Evolutionary conservation across 2,113 vertebrate genomes (phyloP).

Genomic region (Notothenia coriiceps): DNA sequence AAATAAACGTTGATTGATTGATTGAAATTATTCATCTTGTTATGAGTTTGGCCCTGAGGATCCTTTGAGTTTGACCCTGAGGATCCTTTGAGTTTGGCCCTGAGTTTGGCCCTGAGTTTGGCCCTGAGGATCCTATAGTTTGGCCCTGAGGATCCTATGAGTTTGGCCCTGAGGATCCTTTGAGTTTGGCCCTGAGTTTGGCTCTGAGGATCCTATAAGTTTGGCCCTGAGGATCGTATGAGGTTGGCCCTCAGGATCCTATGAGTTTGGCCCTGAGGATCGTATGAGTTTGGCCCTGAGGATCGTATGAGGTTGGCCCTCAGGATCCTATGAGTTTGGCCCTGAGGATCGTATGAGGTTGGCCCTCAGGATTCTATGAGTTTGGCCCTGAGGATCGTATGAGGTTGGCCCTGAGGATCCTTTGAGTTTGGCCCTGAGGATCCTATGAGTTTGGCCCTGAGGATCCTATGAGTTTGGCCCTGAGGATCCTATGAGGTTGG

Average conservation of each 20-base stretch:
- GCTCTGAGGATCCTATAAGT: not conserved
- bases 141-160: not conserved
- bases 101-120: not conserved
- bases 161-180: not conserved
- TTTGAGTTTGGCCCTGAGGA: not conserved
- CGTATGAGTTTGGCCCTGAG: not conserved
- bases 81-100: not conserved
- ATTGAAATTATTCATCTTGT: not conserved
- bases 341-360: not conserved
- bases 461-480: not conserved
- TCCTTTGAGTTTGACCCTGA: not conserved
- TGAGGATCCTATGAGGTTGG: not conserved
- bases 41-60: not conserved
- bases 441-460: not conserved
- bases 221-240: not conserved
- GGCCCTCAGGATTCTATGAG: not conserved
- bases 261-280: not conserved
- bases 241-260: not conserved
- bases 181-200: not conserved
- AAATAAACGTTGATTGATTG: too few species aligned
- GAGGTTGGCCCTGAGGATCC: not conserved
- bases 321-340: not conserved
- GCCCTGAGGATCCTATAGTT: not conserved
- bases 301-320: not conserved
- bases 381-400: not conserved